Evolutionary conservation across 1,140 invertebrate genomes (phyloP).

Genomic region (Heliconius congener): DNA sequence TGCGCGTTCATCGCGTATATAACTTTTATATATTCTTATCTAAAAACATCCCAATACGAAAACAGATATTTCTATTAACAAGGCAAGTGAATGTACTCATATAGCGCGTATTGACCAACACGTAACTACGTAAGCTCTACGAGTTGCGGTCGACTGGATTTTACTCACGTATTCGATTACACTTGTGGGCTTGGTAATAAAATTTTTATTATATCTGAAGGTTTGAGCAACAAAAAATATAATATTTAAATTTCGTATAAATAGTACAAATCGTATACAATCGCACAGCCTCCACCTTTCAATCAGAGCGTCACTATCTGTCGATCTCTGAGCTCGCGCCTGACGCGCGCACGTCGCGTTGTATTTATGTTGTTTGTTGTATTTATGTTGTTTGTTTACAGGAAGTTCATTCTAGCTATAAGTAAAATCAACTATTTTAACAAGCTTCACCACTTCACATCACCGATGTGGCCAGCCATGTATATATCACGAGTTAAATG

Average conservation of each 20-base stretch:
- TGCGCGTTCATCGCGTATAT: background rate
- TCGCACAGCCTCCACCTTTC: background rate
- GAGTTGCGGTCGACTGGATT: background rate
- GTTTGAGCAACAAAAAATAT: background rate
- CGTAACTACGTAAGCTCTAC: background rate
- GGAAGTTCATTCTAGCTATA: background rate
- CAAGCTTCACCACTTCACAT: no score
- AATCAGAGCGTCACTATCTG: constrained; percentile 19
- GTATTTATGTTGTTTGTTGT: background rate
- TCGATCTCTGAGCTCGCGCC: constrained; percentile 3
- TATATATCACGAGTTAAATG: no score
- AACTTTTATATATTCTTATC: background rate
- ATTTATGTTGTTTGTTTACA: background rate
- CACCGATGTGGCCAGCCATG: no score
- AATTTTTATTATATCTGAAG: no score
- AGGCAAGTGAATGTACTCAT: no score
- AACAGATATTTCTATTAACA: no score
- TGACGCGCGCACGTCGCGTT: background rate
- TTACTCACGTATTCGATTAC: no score
- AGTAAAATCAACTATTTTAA: background rate
- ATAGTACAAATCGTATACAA: no score
- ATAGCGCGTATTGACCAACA: no score
- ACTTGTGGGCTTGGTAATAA: no score
- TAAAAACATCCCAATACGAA: background rate
- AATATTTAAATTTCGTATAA: background rate